These are phyloP conservation scores for Eurois occulta DNA, from an alignment of 2,888 invertebrate species.

Conservation along the genomic window DNA sequence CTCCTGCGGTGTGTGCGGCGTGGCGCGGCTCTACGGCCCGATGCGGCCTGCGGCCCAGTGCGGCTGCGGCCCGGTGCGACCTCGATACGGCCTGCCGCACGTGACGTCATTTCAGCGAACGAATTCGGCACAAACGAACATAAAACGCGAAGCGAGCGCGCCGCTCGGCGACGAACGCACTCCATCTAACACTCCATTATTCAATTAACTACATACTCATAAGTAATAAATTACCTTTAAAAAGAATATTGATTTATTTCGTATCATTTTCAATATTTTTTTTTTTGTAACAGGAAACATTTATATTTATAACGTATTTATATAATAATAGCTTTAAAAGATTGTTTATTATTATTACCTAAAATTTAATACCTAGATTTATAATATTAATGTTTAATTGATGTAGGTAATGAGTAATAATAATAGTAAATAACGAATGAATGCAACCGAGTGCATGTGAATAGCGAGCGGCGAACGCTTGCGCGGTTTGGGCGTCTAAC, in stretches of 20 bases:
- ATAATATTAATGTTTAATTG: slow-evolving; percentile 91
- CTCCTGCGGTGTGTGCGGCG: slow-evolving; percentile 81
- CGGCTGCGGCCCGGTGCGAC: slow-evolving; percentile 59
- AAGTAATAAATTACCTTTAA: slow-evolving; percentile 90
- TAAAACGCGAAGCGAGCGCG: slow-evolving; percentile 88
- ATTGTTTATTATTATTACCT: slow-evolving; percentile 91
- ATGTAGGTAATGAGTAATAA: slow-evolving; percentile 90
- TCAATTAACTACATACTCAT: slow-evolving; percentile 90
- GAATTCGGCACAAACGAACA: slow-evolving; percentile 86
- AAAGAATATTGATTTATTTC: slow-evolving; percentile 90
- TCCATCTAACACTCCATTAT: slow-evolving; percentile 88
- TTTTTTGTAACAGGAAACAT: slow-evolving; percentile 91
- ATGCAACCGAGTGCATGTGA: slow-evolving; percentile 87
- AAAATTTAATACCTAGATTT: slow-evolving; percentile 90
- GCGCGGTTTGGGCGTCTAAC: slow-evolving; percentile 72
- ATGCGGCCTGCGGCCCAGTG: slow-evolving; percentile 52
- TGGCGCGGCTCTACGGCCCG: slow-evolving; percentile 64
- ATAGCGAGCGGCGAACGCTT: slow-evolving; percentile 79
- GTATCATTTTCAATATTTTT: slow-evolving; percentile 90
- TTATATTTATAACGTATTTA: slow-evolving; percentile 91
- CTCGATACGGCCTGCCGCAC: slow-evolving; percentile 66
- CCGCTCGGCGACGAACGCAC: slow-evolving; percentile 84
- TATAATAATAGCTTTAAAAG: slow-evolving; percentile 91
- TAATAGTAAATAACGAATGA: slow-evolving; percentile 89
- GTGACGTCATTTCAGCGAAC: slow-evolving; percentile 83